These are phyloP conservation scores for Orussus abietinus DNA, from an alignment of 1,140 invertebrate genomes.

Conservation along the genomic window DNA sequence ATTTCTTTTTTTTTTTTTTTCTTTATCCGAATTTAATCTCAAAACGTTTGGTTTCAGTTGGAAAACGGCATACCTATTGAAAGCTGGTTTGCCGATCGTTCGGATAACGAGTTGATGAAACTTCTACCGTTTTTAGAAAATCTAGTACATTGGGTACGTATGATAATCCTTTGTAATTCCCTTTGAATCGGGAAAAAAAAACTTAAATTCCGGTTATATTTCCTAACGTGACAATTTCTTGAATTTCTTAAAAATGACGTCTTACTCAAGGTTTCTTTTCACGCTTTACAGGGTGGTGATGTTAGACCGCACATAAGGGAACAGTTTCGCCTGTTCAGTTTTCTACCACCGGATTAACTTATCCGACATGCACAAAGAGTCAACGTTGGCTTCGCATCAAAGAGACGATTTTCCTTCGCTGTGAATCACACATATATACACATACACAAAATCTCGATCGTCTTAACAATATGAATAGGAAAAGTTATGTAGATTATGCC, in stretches of 20 bases:
- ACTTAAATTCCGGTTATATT: conserved; percentile 6
- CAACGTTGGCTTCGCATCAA: no score
- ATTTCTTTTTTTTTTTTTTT: no score
- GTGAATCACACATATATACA: no score
- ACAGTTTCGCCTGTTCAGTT: conserved; percentile 83
- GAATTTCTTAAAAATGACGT: conserved; percentile 1
- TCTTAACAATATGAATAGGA: no score
- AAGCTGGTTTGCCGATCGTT: conserved; percentile 93
- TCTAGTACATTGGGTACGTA: conserved; percentile 69
- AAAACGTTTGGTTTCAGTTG: conserved; percentile 68
- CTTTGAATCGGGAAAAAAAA: neutral
- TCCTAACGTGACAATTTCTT: neutral
- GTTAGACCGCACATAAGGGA: conserved; percentile 86
- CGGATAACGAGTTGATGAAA: conserved; percentile 88
- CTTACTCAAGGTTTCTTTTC: conserved; percentile 14
- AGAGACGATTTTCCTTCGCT: no score
- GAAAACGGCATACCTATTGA: conserved; percentile 98
- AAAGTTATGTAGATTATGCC: no score
- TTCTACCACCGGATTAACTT: conserved; percentile 78
- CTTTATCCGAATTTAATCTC: no score
- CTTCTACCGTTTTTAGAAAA: conserved; percentile 90
- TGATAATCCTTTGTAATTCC: conserved; percentile 6
- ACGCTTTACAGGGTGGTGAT: conserved; percentile 76
- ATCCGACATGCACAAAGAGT: no score
- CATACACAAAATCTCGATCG: no score